Percentiles rank a stretch among this genome's conserved stretches.
Conservation (phyloP, 2,797 vertebrate genomes). For the Saguinus oedipus region DNA sequence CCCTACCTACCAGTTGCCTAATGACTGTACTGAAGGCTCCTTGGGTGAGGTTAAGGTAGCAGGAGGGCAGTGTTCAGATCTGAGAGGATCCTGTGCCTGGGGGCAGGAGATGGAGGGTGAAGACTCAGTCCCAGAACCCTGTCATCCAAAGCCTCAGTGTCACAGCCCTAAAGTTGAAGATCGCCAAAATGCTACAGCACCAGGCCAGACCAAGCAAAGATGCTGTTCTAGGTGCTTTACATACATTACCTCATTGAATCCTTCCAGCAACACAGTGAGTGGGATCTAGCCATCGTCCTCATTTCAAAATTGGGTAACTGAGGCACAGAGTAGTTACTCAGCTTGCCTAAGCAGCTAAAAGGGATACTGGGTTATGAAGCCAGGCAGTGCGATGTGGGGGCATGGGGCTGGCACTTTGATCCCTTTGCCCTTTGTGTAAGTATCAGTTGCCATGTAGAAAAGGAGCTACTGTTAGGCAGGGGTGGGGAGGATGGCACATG, state of each 20-base stretch:
- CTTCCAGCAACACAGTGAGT: neutral
- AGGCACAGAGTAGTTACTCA: neutral
- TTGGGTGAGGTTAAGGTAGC: neutral
- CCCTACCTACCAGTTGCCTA: neutral
- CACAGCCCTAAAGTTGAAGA: neutral
- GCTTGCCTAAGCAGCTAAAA: neutral
- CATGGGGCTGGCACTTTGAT: neutral
- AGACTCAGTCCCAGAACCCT: neutral
- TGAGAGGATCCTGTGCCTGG: accelerated
- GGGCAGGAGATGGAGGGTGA: neutral
- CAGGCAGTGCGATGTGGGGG: too few relatives aligned
- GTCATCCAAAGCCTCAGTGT: neutral
- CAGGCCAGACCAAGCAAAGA: neutral
- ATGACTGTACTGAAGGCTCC: neutral
- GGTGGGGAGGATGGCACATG: neutral
- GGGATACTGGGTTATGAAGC: accelerated
- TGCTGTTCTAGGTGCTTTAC: neutral
- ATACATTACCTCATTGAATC: neutral
- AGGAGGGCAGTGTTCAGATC: neutral
- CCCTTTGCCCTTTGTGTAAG: neutral
- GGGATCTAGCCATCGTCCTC: too few relatives aligned
- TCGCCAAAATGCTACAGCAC: neutral
- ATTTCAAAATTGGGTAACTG: neutral
- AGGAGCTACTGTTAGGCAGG: neutral
- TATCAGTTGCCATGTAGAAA: neutral